Base-by-base conservation (phyloP, 37 sponge, comb jelly and placozoan genomes). In the Ephydatia muelleri region DNA sequence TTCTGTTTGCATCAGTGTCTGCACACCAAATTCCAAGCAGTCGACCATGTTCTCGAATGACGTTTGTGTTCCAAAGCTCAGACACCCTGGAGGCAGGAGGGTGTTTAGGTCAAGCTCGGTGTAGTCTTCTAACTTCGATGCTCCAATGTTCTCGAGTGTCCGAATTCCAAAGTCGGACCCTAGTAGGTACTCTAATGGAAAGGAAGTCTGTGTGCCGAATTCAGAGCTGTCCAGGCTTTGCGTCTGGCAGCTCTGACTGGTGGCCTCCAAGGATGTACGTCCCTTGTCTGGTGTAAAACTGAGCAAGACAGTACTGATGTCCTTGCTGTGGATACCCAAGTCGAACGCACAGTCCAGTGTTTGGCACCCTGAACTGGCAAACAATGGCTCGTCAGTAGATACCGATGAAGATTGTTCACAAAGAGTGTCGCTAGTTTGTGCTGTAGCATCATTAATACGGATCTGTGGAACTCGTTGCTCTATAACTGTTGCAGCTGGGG, bases 31-130 rank as follows among this genome's bases (percentile, higher is more conserved):
- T 27, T 76, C 78, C 31, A 76, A 29, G 68, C 80, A 40, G 0
- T 30, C 43, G 0, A 37, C 38, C 21, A 32, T 64, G 19, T 43
- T 34, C 21, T 79, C 64, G 29, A 57, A 11, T 32, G 69, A 78
- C 25, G 87, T 86, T 64, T 86, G 87, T 16, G 87, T 86, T n/a
- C 87, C 87, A 86, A 86, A 86, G 66, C 80, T 83, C 67, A 88
- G 35, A 37, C 83, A 88, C 71, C 49, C 83, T 30, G 83, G 77
- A 39, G 78, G 78, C 30, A 88, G 76, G 23, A 88, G 66, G 34
- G 23, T 27, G 3, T 29, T 38, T n/a, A 80, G 25, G 48, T 30
- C 78, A n/a, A 30, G 73, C 1, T 48, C 16, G 5, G 29, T 66
- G 25, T 37, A 27, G n/a, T 48, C 33, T 37, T 30, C 27, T 6